Conservation (phyloP, 2,113 vertebrate species). For the Casuarius casuarius region DNA sequence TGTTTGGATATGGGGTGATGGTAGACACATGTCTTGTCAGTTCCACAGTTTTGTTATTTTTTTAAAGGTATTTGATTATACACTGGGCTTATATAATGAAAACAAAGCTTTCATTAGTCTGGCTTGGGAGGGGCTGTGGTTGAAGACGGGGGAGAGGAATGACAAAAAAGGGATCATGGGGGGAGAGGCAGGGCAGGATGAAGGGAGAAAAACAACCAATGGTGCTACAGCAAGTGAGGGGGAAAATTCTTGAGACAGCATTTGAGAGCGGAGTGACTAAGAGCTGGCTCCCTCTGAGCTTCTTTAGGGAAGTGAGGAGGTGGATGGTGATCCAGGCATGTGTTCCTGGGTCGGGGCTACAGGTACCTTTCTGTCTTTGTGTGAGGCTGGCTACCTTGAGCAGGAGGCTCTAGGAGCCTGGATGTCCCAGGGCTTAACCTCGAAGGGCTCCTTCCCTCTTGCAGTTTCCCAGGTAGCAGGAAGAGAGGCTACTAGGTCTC, state of each 20-base stretch:
- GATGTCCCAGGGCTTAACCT: not conserved
- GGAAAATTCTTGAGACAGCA: not conserved
- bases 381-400: not conserved
- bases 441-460: not conserved
- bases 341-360: not conserved
- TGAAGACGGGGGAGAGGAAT: not conserved
- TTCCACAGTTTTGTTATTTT: slow-evolving; percentile 48
- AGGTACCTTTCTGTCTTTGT: not conserved
- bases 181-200: not conserved
- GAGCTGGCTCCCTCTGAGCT: not conserved
- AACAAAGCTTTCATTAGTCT: slow-evolving; percentile 33
- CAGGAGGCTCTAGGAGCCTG: not conserved
- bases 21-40: slow-evolving; percentile 58
- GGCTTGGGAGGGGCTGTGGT: not conserved
- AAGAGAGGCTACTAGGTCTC: not conserved
- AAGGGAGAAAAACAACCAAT: not conserved
- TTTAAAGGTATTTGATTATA: slow-evolving; percentile 35
- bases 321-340: not conserved
- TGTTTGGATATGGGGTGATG: slow-evolving; percentile 64
- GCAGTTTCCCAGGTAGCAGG: not conserved
- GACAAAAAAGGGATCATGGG: not conserved
- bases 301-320: not conserved
- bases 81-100: slow-evolving; percentile 26
- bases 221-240: not conserved
- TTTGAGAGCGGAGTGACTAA: not conserved